Conservation (phyloP, 2,797 vertebrate genomes). For the Cyclura pinguis region DNA sequence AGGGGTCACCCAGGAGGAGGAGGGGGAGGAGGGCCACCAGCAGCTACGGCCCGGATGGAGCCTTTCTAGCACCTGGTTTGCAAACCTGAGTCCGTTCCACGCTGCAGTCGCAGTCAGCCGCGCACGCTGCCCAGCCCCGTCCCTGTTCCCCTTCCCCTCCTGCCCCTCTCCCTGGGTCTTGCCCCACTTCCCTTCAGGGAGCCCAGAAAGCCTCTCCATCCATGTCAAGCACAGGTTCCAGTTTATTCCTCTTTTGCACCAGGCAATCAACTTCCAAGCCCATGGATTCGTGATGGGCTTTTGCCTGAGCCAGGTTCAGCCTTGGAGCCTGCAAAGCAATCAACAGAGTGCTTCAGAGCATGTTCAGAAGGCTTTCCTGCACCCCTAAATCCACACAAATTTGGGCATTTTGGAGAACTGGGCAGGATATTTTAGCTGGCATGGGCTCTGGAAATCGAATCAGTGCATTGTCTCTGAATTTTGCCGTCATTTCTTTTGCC, state of each 20-base stretch:
- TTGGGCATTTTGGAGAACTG: no score
- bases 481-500: not conserved
- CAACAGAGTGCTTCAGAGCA: not conserved
- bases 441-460: not conserved
- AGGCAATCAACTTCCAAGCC: not conserved
- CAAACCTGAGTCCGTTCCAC: not conserved
- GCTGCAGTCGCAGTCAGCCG: not conserved
- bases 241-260: not conserved
- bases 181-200: no score
- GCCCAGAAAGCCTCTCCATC: not conserved
- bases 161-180: not conserved
- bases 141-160: not conserved
- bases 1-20: not conserved
- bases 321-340: not conserved
- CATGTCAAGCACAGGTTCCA: no score
- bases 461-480: no score
- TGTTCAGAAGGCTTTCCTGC: not conserved
- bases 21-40: not conserved
- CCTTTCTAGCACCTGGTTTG: not conserved
- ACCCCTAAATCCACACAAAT: not conserved
- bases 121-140: rapidly evolving
- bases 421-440: not conserved
- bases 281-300: no score
- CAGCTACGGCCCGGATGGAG: not conserved
- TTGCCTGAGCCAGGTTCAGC: not conserved